Percentiles rank a stretch among this genome's conserved stretches.
These are phyloP conservation scores for Zele albiditarsus DNA, from an alignment of 2,888 invertebrate genomes.

Conservation along the genomic window DNA sequence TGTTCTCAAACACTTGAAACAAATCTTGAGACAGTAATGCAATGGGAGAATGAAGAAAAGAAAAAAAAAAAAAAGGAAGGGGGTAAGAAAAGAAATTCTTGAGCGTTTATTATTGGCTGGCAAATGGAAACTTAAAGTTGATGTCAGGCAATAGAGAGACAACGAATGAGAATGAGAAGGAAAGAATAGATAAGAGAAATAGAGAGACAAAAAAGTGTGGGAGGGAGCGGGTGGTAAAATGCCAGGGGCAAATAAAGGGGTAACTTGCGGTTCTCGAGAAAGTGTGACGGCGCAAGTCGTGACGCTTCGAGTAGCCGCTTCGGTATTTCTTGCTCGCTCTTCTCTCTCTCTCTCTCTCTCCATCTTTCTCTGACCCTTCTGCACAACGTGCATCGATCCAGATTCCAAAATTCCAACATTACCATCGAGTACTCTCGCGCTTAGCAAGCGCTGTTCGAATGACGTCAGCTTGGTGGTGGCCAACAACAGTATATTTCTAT, in stretches of 20 bases:
- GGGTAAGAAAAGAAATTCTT: too few species aligned
- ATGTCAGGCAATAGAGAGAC: background rate
- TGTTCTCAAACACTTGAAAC: background rate
- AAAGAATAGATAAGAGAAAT: too few species aligned
- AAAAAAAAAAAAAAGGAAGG: background rate
- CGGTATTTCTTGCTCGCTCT: conserved; percentile 16
- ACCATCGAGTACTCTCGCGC: conserved; percentile 50
- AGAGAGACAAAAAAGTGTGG: background rate
- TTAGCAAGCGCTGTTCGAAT: conserved; percentile 50
- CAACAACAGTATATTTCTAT: conserved; percentile 38
- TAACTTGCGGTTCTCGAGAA: conserved; percentile 21
- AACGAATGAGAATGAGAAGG: background rate
- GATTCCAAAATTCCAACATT: conserved; percentile 54
- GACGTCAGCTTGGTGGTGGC: conserved; percentile 48
- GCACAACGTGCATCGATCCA: conserved; percentile 49
- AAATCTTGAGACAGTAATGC: background rate
- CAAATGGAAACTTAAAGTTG: conserved; percentile 1
- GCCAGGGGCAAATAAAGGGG: background rate
- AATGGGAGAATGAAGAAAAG: background rate
- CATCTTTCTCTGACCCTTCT: conserved; percentile 32
- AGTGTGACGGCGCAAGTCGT: conserved; percentile 32
- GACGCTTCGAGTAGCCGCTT: conserved; percentile 18
- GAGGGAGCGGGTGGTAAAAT: background rate
- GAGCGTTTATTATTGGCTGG: conserved; percentile 3
- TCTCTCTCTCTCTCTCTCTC: conserved; percentile 28